Evolutionary conservation across 2,797 vertebrate species (phyloP).

Genomic region (Cossypha polioptera): DNA sequence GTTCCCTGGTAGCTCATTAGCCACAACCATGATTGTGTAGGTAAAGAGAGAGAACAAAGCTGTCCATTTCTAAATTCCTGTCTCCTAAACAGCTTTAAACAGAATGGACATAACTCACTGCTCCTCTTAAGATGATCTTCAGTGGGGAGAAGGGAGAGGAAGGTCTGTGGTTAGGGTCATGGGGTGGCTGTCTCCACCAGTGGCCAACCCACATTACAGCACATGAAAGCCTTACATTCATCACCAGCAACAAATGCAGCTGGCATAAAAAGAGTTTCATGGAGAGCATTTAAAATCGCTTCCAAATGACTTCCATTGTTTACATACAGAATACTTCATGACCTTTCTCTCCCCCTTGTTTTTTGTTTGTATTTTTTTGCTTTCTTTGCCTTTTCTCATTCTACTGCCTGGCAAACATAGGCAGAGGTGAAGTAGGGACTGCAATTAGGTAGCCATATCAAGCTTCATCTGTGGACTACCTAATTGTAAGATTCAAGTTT

Average conservation of each 20-base stretch:
- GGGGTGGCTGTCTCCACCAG: not conserved
- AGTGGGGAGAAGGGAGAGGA: not conserved
- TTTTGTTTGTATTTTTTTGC: not conserved
- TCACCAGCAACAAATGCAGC: not conserved
- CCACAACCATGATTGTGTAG: rapidly evolving
- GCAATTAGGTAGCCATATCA: not conserved
- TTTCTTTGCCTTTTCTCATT: not conserved
- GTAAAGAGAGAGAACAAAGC: not conserved
- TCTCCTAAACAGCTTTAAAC: not conserved
- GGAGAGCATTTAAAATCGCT: slow-evolving; percentile 4
- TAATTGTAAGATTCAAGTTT: not conserved
- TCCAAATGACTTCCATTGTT: slow-evolving; percentile 24
- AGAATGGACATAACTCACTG: not conserved
- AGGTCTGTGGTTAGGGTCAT: not conserved
- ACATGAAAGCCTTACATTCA: not conserved
- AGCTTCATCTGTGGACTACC: not conserved
- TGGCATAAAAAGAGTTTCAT: not conserved
- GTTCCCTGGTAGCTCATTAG: not conserved
- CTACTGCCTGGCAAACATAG: not conserved
- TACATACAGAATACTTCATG: not conserved
- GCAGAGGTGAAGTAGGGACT: not conserved
- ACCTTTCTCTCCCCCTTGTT: not conserved
- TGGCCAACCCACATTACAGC: not conserved
- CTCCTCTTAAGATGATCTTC: not conserved
- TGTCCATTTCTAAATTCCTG: not conserved